Evolutionary conservation across 1,140 invertebrate species (phyloP).

Genomic region (Pseudomyrmex concolor): DNA sequence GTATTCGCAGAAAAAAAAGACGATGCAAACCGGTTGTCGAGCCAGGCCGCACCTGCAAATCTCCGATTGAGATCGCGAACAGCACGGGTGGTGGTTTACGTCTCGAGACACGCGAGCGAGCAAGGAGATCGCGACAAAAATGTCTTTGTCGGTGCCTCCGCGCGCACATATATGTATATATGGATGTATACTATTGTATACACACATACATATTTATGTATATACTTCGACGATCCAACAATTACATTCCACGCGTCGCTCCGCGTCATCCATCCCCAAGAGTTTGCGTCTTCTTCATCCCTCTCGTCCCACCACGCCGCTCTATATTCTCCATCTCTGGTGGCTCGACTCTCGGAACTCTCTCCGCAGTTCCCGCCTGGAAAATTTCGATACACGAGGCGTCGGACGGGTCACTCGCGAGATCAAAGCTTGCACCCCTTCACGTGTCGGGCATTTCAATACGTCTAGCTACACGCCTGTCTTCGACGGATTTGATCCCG

Average conservation of each 20-base stretch:
- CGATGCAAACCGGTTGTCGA: neutral
- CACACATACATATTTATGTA: too few relatives aligned
- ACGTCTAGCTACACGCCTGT: slow-evolving; percentile 55
- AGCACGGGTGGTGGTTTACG: slow-evolving; percentile 30
- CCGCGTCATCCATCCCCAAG: slow-evolving; percentile 64
- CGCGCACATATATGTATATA: slow-evolving; percentile 25
- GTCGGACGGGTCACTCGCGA: slow-evolving; percentile 70
- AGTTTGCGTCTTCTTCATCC: slow-evolving; percentile 46
- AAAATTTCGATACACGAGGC: slow-evolving; percentile 75
- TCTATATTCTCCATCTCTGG: slow-evolving; percentile 34
- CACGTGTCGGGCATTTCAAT: slow-evolving; percentile 69
- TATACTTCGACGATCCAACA: slow-evolving; percentile 73
- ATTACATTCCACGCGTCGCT: slow-evolving; percentile 76
- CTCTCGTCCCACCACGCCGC: slow-evolving; percentile 34
- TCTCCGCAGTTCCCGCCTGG: slow-evolving; percentile 65
- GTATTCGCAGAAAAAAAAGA: neutral
- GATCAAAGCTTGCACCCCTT: slow-evolving; percentile 71
- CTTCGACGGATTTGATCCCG: slow-evolving; percentile 61
- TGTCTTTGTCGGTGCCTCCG: slow-evolving; percentile 73
- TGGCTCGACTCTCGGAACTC: slow-evolving; percentile 18
- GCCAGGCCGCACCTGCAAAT: neutral
- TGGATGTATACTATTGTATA: too few relatives aligned
- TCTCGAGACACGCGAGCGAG: slow-evolving; percentile 31
- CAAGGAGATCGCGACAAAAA: slow-evolving; percentile 67
- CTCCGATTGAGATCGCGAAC: slow-evolving; percentile 21